Base-by-base conservation (phyloP, 2,888 invertebrate genomes). In the Ochropacha duplaris region DNA sequence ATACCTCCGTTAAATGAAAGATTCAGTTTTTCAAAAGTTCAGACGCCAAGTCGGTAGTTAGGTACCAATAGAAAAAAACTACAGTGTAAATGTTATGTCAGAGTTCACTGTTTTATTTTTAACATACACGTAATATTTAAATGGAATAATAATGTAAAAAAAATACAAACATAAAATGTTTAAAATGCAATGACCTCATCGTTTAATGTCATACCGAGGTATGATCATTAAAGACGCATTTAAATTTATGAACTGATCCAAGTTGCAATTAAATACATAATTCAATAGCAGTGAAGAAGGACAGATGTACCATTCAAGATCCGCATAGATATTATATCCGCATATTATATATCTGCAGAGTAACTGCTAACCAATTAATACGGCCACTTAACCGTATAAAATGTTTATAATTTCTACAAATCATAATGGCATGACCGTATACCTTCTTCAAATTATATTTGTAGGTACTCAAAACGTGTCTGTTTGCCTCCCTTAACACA, bases 231-330 rank as follows among this genome's bases (percentile, higher is more conserved):
- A 68, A 60, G 56, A 57, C 65, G 55, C 64, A 60, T 64, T 19
- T 19, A 55, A 57, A 68, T 66, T 67, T 61, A 69, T 61, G 56
- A 58, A 62, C 55, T 44, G 44, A 36, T 63, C 62, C 54, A 51
- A 68, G 66, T 68, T 67, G 64, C 63, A 72, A 69, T 78, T 71
- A 72, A 76, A 73, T 76, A 69, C 64, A 74, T 71, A 72, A 66
- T 68, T 72, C 9, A 71, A 74, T 57, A 59, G 59, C 67, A 68
- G 60, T 62, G 54, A 59, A 66, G 79, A 78, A 79, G 70, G 76
- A 67, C 78, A 66, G 57, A 60, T 60, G 34, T 55, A 19, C 44
- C 44, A 9, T 19, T 58, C 56, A 60, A 78, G 74, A 81, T 83
- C 76, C 44, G 44, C 44, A 19, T 79, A 56, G 62, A 66, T 71